phyloP scores from a whole-genome alignment of 2,113 vertebrate genomes.

The Lagopus leucura region DNA sequence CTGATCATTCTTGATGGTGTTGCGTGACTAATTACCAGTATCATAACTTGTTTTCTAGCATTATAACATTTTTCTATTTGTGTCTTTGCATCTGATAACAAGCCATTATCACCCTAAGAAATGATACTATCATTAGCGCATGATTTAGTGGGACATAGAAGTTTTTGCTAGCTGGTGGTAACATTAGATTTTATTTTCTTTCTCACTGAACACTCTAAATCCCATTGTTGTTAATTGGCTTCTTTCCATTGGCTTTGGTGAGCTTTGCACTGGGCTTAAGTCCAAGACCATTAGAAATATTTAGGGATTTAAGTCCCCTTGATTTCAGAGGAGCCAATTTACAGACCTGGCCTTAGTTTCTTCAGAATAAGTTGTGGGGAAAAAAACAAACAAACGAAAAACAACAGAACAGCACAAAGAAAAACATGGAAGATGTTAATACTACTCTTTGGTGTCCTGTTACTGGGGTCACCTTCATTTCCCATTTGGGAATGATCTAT shows the following conservation, averaged over 20 bases:
- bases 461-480: background rate
- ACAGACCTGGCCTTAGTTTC: background rate
- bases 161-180: background rate
- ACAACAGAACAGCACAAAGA: background rate
- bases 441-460: background rate
- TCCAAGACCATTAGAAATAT: background rate
- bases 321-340: background rate
- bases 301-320: background rate
- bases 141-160: background rate
- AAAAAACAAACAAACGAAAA: background rate
- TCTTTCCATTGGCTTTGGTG: background rate
- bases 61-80: background rate
- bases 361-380: background rate
- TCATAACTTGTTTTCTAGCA: background rate
- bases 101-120: background rate
- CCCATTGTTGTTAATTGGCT: background rate
- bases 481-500: background rate
- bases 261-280: background rate
- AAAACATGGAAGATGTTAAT: background rate
- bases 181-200: background rate
- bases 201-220: background rate
- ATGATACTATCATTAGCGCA: background rate
- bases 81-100: background rate
- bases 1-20: slow-evolving; percentile 4
- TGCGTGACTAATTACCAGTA: background rate